Evolutionary conservation across 2,888 invertebrate genomes (phyloP), one percentile per base, ranked within the genome.

Genomic region (Mycalesis mineus): DNA sequence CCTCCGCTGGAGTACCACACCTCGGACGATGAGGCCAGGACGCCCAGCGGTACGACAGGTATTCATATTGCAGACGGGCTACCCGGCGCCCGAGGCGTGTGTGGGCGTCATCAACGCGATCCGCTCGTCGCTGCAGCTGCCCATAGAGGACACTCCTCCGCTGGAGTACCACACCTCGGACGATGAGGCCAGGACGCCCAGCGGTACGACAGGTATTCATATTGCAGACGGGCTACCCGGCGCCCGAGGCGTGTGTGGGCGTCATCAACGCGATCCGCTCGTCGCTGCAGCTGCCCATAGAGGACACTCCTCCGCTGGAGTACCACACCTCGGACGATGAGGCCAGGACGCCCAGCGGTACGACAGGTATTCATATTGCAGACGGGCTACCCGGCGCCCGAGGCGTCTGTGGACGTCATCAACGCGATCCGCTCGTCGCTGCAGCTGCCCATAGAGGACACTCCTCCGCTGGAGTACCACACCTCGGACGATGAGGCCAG

Each of bases 211-310:
- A n/a, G n/a, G n/a, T 22, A 4, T 5, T 22, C 22, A 22, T 5
- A 22, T 22, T 22, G 1, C 71, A 90, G 90, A 82, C 83, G 0
- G 89, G 89, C 0, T 87, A 89, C 66, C 82, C 88, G 0, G 74
- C 71, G 53, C 74, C 74, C 0, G 76, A 73, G 7, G 77, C 80
- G 29, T 61, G 71, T 0, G 75, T 69, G 0, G 80, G 88, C 0
- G 79, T 87, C 1, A 90, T 90, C 61, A 82, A 82, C 57, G 77
- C 85, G 0, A 90, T 90, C 64, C 67, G 90, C 0, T 77, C 81
- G 0, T 87, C 88, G 0, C 72, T 90, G 0, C 87, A 84, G 58
- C 72, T 90, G 57, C 90, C 90, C 1, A 73, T 82, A 0, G 89
- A 89, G 57, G 82, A 84, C 14, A 72, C 76, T 0, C 82, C 82